Evolutionary conservation across 2,888 invertebrate species (phyloP).

Genomic region (Scaptomyza caliginosa): DNA sequence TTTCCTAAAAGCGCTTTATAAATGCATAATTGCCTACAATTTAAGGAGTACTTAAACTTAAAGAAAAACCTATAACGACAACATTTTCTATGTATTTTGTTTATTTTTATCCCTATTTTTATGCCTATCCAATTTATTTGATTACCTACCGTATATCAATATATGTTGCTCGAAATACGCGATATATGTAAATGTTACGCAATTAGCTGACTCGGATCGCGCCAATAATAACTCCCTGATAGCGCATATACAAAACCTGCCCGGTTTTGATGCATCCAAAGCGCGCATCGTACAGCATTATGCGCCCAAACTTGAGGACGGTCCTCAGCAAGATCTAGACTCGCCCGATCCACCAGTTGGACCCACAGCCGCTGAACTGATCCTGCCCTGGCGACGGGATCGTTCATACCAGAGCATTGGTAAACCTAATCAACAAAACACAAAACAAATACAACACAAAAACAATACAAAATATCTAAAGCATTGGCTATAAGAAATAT

Average conservation of each 20-base stretch:
- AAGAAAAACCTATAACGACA: slow-evolving; percentile 60
- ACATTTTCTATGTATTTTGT: slow-evolving; percentile 68
- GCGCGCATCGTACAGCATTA: slow-evolving; percentile 89
- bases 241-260: slow-evolving; percentile 88
- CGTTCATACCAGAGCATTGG: slow-evolving; percentile 89
- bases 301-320: slow-evolving; percentile 82
- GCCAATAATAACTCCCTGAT: slow-evolving; percentile 89
- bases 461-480: slow-evolving; percentile 9
- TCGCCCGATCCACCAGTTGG: slow-evolving; percentile 85
- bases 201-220: slow-evolving; percentile 84
- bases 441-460: slow-evolving; percentile 18
- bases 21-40: slow-evolving; percentile 14
- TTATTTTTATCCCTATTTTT: slow-evolving; percentile 56
- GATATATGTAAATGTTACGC: slow-evolving; percentile 22
- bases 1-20: slow-evolving; percentile 15
- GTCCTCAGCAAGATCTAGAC: slow-evolving; percentile 80
- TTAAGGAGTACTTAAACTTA: slow-evolving; percentile 16
- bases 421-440: slow-evolving; percentile 84
- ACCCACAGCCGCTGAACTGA: slow-evolving; percentile 91
- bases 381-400: slow-evolving; percentile 93
- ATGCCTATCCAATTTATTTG: slow-evolving; percentile 70
- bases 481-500: slow-evolving; percentile 31
- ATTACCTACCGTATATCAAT: slow-evolving; percentile 50
- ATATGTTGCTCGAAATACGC: slow-evolving; percentile 49
- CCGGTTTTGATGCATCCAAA: slow-evolving; percentile 89